Conservation (phyloP, 2,888 invertebrate species). For the Melanotus villosus region DNA sequence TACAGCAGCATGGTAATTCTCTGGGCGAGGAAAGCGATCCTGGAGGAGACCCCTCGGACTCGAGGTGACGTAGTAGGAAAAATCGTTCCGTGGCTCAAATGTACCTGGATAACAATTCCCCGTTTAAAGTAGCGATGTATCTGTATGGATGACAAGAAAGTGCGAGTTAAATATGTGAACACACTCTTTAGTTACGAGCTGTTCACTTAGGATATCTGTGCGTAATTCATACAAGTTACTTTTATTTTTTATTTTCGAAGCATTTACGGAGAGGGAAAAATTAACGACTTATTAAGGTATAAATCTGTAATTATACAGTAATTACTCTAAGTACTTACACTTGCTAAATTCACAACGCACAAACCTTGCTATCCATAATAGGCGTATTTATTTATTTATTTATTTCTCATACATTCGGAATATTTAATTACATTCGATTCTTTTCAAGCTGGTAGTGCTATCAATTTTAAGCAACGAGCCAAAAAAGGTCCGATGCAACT, state of each 20-base stretch:
- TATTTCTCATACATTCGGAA: constrained; percentile 6
- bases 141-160: constrained; percentile 62
- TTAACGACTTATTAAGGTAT: constrained; percentile 60
- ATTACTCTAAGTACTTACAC: constrained; percentile 34
- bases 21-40: constrained; percentile 73
- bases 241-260: constrained; percentile 45
- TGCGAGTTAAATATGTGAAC: background rate
- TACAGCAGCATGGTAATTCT: constrained; percentile 71
- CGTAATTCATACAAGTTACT: constrained; percentile 15
- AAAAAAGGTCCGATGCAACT: constrained; percentile 11
- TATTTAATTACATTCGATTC: background rate
- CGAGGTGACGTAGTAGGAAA: constrained; percentile 71
- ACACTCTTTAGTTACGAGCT: background rate
- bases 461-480: constrained; percentile 13
- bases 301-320: constrained; percentile 36
- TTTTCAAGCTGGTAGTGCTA: background rate
- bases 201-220: constrained; percentile 5
- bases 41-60: constrained; percentile 69
- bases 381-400: background rate
- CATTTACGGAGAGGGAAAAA: constrained; percentile 62
- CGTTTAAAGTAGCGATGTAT: constrained; percentile 65
- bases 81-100: constrained; percentile 56
- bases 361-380: constrained; percentile 18
- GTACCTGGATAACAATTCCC: constrained; percentile 62
- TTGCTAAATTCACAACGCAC: constrained; percentile 38